Percentiles rank a stretch among this genome's conserved stretches.
Evolutionary conservation across 2,113 vertebrate species (phyloP).

Genomic region (Lasiurus cinereus): DNA sequence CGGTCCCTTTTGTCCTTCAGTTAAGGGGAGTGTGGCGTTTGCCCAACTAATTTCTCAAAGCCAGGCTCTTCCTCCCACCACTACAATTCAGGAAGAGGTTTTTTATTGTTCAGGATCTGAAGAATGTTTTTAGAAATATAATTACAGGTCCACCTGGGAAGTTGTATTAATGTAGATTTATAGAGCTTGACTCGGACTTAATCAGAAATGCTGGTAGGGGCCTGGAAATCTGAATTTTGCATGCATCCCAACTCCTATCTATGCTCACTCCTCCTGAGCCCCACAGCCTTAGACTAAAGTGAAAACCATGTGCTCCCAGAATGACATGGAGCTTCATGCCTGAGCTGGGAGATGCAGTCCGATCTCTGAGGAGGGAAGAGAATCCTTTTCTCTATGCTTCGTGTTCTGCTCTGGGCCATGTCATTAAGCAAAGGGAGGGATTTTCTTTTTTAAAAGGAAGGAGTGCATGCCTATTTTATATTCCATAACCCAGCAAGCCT

Average conservation of each 20-base stretch:
- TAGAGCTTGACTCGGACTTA: background rate
- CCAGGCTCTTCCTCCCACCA: background rate
- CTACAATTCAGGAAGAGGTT: background rate
- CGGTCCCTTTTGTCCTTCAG: background rate
- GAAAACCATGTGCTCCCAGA: background rate
- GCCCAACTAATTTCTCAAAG: background rate
- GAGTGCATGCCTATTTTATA: background rate
- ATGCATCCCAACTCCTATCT: background rate
- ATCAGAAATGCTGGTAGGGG: background rate
- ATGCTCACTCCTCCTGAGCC: background rate
- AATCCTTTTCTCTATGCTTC: background rate
- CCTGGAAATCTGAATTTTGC: background rate
- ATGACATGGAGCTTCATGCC: accelerated
- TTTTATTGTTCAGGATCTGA: background rate
- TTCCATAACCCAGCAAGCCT: background rate
- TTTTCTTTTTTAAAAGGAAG: conserved; percentile 40
- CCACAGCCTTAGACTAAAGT: background rate
- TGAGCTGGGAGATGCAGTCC: background rate
- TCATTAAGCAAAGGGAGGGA: background rate
- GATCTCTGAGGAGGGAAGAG: background rate
- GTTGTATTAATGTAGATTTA: background rate
- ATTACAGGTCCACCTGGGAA: background rate
- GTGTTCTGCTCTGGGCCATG: background rate
- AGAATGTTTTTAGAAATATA: background rate
- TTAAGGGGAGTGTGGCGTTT: background rate